Base-by-base conservation (phyloP, 37 sponge, comb jelly and placozoan genomes). In the Halichondria panicea region DNA sequence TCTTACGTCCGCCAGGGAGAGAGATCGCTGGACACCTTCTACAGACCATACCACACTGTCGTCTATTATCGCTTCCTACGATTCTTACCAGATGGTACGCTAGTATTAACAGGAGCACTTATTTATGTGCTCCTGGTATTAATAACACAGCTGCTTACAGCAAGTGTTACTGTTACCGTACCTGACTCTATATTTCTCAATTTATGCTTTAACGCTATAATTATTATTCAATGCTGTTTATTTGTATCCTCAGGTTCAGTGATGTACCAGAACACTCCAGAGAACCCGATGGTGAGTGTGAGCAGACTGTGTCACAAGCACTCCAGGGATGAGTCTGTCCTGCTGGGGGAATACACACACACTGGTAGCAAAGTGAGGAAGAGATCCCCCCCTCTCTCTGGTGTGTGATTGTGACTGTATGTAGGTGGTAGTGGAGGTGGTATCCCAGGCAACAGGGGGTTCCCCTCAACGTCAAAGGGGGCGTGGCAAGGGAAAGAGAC, bases 21-120 rank as follows among this genome's bases (percentile, higher is more conserved):
- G 66, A 63, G 41, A 27, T 92, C 93, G 12, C 72, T 92, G 40
- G 93, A 92, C 63, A 48, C 66, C 25, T 83, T 84, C 53, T 92
- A 92, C 66, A 83, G 71, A 46, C 93, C 93, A 13, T 88, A 79
- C 56, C 93, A 92, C 70, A 78, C 80, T 28, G 93, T 92, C n/a
- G 81, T 75, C 3, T 92, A 84, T 45, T 92, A 84, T 60, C 48
- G 93, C 53, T 92, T 76, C 40, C 77, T 92, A 25, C 36, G 93
- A 38, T 92, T 92, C 72, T 88, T 84, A 57, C 41, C 93, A 27
- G 81, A 92, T 77, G 93, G 93, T 92, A 64, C 42, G 92, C 68
- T n/a, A n/a, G n/a, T n/a, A n/a, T n/a, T n/a, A n/a, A n/a, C n/a
- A n/a, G n/a, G n/a, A n/a, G n/a, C n/a, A n/a, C n/a, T n/a, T n/a